Evolutionary conservation across 2,113 vertebrate species (phyloP).

Genomic region (Labeo rohita): DNA sequence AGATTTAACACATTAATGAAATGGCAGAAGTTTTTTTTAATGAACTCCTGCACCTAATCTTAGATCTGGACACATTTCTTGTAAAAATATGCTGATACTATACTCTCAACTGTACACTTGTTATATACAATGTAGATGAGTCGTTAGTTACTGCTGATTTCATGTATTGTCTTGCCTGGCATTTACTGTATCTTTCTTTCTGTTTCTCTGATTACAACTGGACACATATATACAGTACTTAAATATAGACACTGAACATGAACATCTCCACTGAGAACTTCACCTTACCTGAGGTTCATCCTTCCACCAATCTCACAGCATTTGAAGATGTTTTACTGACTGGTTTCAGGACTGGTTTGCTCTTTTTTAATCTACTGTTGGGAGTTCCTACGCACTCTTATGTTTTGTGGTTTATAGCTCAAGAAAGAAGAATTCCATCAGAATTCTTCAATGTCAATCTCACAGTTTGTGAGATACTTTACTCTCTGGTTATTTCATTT

Average conservation of each 20-base stretch:
- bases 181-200: background rate
- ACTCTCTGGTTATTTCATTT: background rate
- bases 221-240: background rate
- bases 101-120: background rate
- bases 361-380: background rate
- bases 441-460: slow-evolving; percentile 45
- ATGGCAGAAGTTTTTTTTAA: background rate
- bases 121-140: background rate
- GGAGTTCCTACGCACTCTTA: slow-evolving; percentile 13
- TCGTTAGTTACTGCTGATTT: background rate
- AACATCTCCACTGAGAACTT: slow-evolving; percentile 24
- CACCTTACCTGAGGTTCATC: background rate
- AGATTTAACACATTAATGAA: background rate
- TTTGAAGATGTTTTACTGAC: background rate
- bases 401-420: slow-evolving; percentile 41
- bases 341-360: background rate
- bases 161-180: background rate
- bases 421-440: background rate
- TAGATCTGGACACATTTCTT: background rate
- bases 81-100: background rate
- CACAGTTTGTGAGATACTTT: slow-evolving; percentile 18
- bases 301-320: background rate
- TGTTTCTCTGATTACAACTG: background rate
- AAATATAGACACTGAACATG: background rate
- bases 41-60: background rate